These are phyloP conservation scores for Drosophila malerkotliana DNA, from an alignment of 1,140 invertebrate genomes.

Conservation along the genomic window DNA sequence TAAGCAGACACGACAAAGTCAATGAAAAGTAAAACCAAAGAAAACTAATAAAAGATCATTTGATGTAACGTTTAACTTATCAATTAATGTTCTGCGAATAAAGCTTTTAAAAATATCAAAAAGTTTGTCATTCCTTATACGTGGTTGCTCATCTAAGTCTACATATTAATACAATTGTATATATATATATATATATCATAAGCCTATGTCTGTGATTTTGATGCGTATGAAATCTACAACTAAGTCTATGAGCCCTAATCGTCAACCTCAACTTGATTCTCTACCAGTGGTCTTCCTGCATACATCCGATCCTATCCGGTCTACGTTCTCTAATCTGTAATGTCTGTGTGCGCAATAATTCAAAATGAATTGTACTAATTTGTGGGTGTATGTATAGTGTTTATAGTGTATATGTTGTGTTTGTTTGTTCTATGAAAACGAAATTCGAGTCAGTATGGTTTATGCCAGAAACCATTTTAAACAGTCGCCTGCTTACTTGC, in stretches of 20 bases:
- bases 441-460: slow-evolving; percentile 55
- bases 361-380: slow-evolving; percentile 54
- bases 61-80: slow-evolving; percentile 39
- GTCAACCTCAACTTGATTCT: slow-evolving; percentile 39
- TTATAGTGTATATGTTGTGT: background rate
- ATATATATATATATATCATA: slow-evolving; percentile 33
- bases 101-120: slow-evolving; percentile 72
- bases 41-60: slow-evolving; percentile 29
- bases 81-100: slow-evolving; percentile 49
- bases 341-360: slow-evolving; percentile 52
- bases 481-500: slow-evolving; percentile 48
- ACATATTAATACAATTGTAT: slow-evolving; percentile 30
- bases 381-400: slow-evolving; percentile 19
- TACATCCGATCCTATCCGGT: slow-evolving; percentile 4
- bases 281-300: slow-evolving; percentile 25
- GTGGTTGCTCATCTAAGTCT: slow-evolving; percentile 30
- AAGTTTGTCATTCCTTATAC: slow-evolving; percentile 24
- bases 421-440: slow-evolving; percentile 43
- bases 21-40: slow-evolving; percentile 14
- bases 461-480: slow-evolving; percentile 59
- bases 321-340: slow-evolving; percentile 8
- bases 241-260: slow-evolving; percentile 53
- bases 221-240: slow-evolving; percentile 61
- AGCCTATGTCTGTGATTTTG: slow-evolving; percentile 46
- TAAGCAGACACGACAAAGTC: slow-evolving; percentile 46